Conservation (phyloP, 2,797 vertebrate species). For the Margarornis squamiger region DNA sequence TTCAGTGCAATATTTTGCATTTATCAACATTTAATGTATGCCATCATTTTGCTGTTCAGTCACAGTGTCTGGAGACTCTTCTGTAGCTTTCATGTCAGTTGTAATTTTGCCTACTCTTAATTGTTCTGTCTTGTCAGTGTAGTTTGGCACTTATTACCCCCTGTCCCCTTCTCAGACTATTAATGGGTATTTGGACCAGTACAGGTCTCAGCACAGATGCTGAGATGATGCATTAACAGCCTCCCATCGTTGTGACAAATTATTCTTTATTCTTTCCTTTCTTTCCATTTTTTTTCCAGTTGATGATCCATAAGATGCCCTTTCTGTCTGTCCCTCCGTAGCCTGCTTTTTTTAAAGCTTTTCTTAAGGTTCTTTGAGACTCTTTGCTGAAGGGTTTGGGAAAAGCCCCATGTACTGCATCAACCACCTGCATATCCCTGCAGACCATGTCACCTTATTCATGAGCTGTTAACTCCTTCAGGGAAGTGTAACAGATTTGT, state of each 20-base stretch:
- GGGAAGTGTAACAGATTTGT: not conserved
- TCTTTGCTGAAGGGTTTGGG: not conserved
- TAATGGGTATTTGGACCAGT: not conserved
- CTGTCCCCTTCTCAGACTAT: not conserved
- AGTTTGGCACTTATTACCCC: not conserved
- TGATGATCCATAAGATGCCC: not conserved
- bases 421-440: not conserved
- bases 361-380: not conserved
- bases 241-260: not conserved
- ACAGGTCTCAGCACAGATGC: not conserved
- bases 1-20: slow-evolving; percentile 6
- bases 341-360: not conserved
- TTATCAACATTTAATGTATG: slow-evolving; percentile 39
- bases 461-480: not conserved
- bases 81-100: not conserved
- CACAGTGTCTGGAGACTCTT: not conserved
- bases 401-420: fast-evolving
- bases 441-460: not conserved
- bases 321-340: not conserved
- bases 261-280: not conserved
- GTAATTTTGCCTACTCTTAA: not conserved
- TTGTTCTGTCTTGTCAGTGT: not conserved
- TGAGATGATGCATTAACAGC: not conserved
- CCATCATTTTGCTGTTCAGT: not conserved
- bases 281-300: not conserved